Evolutionary conservation across 2,888 invertebrate genomes (phyloP).

Genomic region (Netelia virgata): DNA sequence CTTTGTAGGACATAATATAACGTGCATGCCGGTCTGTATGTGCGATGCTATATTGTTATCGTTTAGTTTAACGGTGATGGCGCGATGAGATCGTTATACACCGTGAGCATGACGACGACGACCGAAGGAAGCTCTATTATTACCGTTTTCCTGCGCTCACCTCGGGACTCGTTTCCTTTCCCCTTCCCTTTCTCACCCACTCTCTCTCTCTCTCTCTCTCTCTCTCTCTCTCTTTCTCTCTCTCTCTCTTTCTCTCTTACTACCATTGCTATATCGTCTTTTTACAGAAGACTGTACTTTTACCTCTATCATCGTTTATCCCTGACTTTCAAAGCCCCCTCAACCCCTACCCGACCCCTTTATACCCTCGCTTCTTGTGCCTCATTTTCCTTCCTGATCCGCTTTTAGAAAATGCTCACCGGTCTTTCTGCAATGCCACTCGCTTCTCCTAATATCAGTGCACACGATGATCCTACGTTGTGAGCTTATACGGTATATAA

Average conservation of each 20-base stretch:
- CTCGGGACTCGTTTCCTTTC: conserved; percentile 48
- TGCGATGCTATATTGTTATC: conserved; percentile 48
- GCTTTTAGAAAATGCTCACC: conserved; percentile 53
- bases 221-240: conserved; percentile 57
- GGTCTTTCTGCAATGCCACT: conserved; percentile 27
- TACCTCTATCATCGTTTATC: conserved; percentile 51
- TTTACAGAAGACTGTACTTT: conserved; percentile 25
- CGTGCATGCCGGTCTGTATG: conserved; percentile 17
- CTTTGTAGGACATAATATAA: conserved; percentile 21
- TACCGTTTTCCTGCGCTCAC: conserved; percentile 55
- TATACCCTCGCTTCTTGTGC: conserved; percentile 53
- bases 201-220: conserved; percentile 56
- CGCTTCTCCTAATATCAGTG: conserved; percentile 47
- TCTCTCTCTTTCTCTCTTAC: conserved; percentile 62
- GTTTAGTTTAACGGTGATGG: conserved; percentile 59
- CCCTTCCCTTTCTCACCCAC: conserved; percentile 66
- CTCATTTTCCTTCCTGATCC: conserved; percentile 62
- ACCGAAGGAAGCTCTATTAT: conserved; percentile 57
- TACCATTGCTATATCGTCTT: conserved; percentile 21
- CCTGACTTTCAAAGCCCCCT: conserved; percentile 45
- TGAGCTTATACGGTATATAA: conserved; percentile 58
- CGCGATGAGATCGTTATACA: conserved; percentile 49
- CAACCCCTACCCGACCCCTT: conserved; percentile 22
- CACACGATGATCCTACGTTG: conserved; percentile 1
- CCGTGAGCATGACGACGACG: conserved; percentile 21